phyloP scores from a whole-genome alignment of 2,888 invertebrate species.

The Cylloceria caligata region DNA sequence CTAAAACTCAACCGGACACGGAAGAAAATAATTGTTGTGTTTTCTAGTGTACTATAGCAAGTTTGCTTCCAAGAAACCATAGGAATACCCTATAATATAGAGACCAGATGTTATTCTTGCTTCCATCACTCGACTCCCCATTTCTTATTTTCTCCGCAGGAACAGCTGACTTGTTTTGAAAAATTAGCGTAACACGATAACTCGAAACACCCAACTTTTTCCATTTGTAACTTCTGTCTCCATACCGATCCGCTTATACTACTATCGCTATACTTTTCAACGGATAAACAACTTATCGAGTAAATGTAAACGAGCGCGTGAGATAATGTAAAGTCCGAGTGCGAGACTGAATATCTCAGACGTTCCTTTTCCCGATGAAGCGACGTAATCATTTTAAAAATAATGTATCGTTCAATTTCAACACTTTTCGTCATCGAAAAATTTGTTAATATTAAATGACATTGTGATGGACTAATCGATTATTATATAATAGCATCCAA shows the following conservation, averaged over 20 bases:
- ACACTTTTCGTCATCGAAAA: no score
- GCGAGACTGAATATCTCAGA: constrained; percentile 22
- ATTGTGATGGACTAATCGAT: neutral
- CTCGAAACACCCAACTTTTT: constrained; percentile 23
- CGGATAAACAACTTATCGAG: constrained; percentile 42
- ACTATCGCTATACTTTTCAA: constrained; percentile 21
- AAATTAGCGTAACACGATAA: constrained; percentile 36
- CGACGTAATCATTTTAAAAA: constrained; percentile 5
- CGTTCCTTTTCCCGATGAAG: constrained; percentile 28
- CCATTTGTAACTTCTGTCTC: constrained; percentile 10
- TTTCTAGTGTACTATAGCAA: neutral
- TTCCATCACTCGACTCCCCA: constrained; percentile 15
- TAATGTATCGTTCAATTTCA: neutral
- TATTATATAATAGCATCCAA: neutral
- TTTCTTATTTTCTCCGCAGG: constrained; percentile 4
- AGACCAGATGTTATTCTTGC: constrained; percentile 28
- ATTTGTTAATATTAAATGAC: no score
- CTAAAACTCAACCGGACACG: neutral
- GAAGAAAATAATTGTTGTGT: neutral
- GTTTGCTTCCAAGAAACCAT: neutral
- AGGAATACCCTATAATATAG: neutral
- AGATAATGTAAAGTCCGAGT: constrained; percentile 31
- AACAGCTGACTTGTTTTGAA: constrained; percentile 19
- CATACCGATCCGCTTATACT: neutral
- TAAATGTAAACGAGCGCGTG: constrained; percentile 9